These are phyloP conservation scores for Barnardius zonarius DNA, from an alignment of 2,113 vertebrate genomes.

Conservation along the genomic window DNA sequence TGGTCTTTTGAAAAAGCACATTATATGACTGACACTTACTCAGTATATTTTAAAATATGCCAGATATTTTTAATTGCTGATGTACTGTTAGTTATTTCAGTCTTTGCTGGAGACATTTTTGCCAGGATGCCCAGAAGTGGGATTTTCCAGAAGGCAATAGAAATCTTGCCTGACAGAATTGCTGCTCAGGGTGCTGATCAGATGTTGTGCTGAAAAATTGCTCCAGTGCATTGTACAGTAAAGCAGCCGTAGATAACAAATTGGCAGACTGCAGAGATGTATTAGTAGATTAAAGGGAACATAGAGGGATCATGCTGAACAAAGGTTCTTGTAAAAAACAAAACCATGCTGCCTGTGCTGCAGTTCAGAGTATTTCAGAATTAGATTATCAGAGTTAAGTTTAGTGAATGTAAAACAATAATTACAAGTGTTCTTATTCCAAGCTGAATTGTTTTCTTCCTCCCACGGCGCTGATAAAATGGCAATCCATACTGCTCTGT, in stretches of 20 bases:
- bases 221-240: neutral
- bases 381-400: neutral
- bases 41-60: neutral
- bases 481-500: neutral
- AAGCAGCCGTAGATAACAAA: neutral
- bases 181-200: slow-evolving; percentile 7
- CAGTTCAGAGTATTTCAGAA: neutral
- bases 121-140: neutral
- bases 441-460: neutral
- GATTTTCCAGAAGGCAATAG: neutral
- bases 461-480: neutral
- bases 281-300: neutral
- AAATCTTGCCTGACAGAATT: neutral
- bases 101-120: neutral
- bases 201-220: neutral
- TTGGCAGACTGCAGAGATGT: neutral
- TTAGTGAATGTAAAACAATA: neutral
- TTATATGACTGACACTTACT: neutral
- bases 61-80: neutral
- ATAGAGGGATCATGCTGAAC: neutral
- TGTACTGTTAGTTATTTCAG: neutral
- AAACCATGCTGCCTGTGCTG: neutral
- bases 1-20: neutral
- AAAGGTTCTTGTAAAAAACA: neutral
- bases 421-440: neutral